These are phyloP conservation scores for Seriola rivoliana DNA, from an alignment of 2,113 vertebrate genomes.

Conservation along the genomic window DNA sequence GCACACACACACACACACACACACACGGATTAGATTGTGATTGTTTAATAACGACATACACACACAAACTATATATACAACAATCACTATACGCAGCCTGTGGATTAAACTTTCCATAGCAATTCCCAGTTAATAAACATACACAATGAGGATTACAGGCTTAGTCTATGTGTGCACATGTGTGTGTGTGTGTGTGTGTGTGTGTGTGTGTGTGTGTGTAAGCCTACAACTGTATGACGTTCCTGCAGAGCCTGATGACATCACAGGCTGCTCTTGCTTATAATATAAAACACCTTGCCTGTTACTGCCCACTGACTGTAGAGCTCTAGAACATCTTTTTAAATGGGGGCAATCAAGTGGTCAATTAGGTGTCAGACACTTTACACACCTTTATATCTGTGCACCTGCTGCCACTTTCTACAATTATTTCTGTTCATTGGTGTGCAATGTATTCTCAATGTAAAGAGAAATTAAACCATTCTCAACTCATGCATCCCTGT, in stretches of 20 bases:
- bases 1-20: neutral
- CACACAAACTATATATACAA: conserved; percentile 27
- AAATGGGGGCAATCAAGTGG: neutral
- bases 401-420: neutral
- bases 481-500: too few species aligned
- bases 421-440: neutral
- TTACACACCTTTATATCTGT: neutral
- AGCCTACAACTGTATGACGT: conserved; percentile 27
- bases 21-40: conserved; percentile 28
- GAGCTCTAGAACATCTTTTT: neutral
- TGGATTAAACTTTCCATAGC: conserved; percentile 59
- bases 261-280: neutral
- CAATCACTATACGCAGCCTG: conserved; percentile 28
- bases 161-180: conserved; percentile 20
- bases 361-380: neutral
- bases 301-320: neutral
- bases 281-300: neutral
- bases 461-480: too few species aligned
- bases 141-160: conserved; percentile 51
- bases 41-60: conserved; percentile 22
- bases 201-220: neutral
- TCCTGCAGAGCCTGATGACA: conserved; percentile 7
- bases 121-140: conserved; percentile 41
- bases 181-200: conserved; percentile 3
- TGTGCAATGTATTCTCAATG: neutral